These are phyloP conservation scores for Pararge aegeria DNA, from an alignment of 1,140 invertebrate genomes.

Conservation along the genomic window DNA sequence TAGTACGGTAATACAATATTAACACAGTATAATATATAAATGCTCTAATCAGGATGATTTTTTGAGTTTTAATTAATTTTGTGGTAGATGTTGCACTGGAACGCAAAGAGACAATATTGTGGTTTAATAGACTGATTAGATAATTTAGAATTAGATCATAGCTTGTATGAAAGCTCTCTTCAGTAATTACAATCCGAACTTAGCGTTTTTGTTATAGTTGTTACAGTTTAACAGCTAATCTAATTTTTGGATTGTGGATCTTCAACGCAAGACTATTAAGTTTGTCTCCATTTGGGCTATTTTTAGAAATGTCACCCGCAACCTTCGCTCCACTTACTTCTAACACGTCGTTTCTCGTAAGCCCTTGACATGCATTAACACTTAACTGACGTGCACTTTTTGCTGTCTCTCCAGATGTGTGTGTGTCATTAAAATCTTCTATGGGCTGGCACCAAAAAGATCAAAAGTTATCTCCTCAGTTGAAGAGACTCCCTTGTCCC, in stretches of 20 bases:
- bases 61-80: no score
- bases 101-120: no score
- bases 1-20: no score
- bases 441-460: conserved; percentile 73
- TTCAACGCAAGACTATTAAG: conserved; percentile 39
- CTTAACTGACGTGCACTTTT: conserved; percentile 68
- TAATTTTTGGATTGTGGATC: conserved; percentile 12
- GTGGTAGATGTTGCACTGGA: no score
- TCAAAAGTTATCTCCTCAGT: conserved; percentile 75
- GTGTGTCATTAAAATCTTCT: conserved; percentile 77
- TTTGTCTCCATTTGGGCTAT: conserved; percentile 42
- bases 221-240: no score
- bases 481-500: conserved; percentile 49
- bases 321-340: conserved; percentile 57
- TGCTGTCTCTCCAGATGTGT: conserved; percentile 69
- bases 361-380: conserved; percentile 78
- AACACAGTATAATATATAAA: no score
- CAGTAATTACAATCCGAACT: no score
- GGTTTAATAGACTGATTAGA: no score
- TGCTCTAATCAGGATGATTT: no score
- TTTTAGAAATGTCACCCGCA: conserved; percentile 75
- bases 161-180: no score
- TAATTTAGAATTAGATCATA: no score
- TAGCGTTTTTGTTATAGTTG: no score
- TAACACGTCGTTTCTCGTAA: conserved; percentile 69